Evolutionary conservation across 2,113 vertebrate species (phyloP).

Genomic region (Anarhynchus alexandrinus): DNA sequence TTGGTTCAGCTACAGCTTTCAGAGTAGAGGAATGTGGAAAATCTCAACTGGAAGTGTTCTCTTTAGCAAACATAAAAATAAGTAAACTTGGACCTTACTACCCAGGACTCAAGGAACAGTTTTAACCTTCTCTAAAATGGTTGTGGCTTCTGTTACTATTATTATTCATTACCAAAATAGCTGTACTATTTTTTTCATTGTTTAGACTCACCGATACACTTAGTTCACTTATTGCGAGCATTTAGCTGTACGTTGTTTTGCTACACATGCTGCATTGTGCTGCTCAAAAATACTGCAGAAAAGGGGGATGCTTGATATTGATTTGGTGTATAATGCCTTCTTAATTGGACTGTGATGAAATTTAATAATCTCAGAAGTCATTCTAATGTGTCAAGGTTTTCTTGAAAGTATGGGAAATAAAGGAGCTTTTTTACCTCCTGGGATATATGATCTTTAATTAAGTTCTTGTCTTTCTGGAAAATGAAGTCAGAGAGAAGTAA

Average conservation of each 20-base stretch:
- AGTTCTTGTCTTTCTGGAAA: constrained; percentile 37
- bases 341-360: background rate
- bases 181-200: background rate
- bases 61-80: background rate
- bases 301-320: background rate
- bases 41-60: background rate
- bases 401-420: background rate
- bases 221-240: background rate
- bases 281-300: background rate
- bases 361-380: constrained; percentile 1
- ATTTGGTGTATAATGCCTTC: background rate
- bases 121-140: background rate
- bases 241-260: background rate
- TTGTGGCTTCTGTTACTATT: background rate
- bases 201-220: background rate
- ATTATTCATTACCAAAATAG: background rate
- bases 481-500: constrained; percentile 13
- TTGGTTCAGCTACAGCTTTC: background rate
- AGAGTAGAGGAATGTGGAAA: background rate
- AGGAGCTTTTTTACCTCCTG: background rate
- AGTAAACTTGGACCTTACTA: background rate
- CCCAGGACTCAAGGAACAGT: background rate
- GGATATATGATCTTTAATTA: constrained; percentile 7
- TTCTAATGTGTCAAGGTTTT: background rate
- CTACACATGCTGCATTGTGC: background rate